Base-by-base conservation (phyloP, 1,140 invertebrate species). In the Penaeus chinensis region DNA sequence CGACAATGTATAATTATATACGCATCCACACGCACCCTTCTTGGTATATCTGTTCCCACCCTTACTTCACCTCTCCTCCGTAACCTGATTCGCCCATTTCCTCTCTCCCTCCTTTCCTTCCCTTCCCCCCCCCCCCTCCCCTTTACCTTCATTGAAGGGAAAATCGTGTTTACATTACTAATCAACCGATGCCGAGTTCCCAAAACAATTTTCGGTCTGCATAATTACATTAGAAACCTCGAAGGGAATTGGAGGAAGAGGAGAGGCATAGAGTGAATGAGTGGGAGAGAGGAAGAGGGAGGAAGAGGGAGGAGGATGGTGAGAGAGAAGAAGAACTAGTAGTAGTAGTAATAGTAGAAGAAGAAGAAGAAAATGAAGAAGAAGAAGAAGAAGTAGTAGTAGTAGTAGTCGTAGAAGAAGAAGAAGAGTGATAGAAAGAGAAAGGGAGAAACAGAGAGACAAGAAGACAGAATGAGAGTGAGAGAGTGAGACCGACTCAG, bases 161-260 rank as follows among this genome's bases (percentile, higher is more conserved):
- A 71, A 83, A 83, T 83, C 82, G 65, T 71, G 82, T 83, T 83
- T 83, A 83, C 69, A 83, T 83, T 71, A 71, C 82, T 83, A 83
- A 83, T 83, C 74, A 83, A 32, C 62, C 42, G 27, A 47, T 69
- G 60, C 82, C 37, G 27, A 74, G 82, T 71, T 83, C 82, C 82
- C 82, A 54, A 66, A 83, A 83, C 82, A 83, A 83, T 83, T 83
- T 83, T 83, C 82, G 66, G 60, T 20, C 65, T 22, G 82, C 65
- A 74, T 83, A 83, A 83, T 83, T 74, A 37, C 66, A 83, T 83
- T 74, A 83, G 42, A 83, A 71, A 47, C 65, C 82, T 54, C 82
- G 16, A 78, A 42, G 76, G 42, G 37, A 47, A 54, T 77, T 20
- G 42, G 76, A 47, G 37, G 42, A 54, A 47, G 42, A 42, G 13